A percentile compares a stretch with the other conserved stretches of the same genome.
These are phyloP conservation scores for Cephus pygmeus DNA, from an alignment of 2,888 invertebrate species.

Conservation along the genomic window DNA sequence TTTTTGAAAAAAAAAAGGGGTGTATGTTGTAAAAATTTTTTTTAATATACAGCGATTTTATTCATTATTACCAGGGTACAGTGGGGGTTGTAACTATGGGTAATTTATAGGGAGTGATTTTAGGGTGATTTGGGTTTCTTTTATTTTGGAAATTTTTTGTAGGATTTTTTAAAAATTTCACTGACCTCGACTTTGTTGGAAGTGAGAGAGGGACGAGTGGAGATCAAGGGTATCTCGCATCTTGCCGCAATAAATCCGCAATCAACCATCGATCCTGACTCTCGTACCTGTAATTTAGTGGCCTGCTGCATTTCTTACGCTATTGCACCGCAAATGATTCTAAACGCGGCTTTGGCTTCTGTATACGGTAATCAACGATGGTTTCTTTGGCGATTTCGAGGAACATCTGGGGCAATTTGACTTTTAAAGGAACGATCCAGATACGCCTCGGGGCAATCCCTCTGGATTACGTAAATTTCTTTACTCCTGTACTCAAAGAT, in stretches of 20 bases:
- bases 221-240: neutral
- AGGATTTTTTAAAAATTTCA: neutral
- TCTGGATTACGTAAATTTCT: neutral
- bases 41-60: too few relatives aligned
- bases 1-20: neutral
- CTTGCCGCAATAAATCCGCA: slow-evolving; percentile 1
- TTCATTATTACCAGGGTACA: neutral
- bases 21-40: neutral
- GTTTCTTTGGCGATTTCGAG: slow-evolving; percentile 58
- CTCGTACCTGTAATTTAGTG: slow-evolving; percentile 15
- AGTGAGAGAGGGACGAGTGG: too few relatives aligned
- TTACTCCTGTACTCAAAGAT: neutral
- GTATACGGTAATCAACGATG: slow-evolving; percentile 59
- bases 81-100: too few relatives aligned
- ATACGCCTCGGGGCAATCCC: neutral
- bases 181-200: neutral
- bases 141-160: too few relatives aligned
- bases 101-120: neutral
- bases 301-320: neutral
- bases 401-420: slow-evolving; percentile 62
- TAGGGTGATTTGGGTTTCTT: too few relatives aligned
- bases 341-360: slow-evolving; percentile 42
- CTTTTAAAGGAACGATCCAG: slow-evolving; percentile 51
- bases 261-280: neutral
- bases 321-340: slow-evolving; percentile 13